Evolutionary conservation across 53 echinoderm and acorn worm species (phyloP), one percentile per base, ranked within the genome.

Genomic region (Stichopus horrens): DNA sequence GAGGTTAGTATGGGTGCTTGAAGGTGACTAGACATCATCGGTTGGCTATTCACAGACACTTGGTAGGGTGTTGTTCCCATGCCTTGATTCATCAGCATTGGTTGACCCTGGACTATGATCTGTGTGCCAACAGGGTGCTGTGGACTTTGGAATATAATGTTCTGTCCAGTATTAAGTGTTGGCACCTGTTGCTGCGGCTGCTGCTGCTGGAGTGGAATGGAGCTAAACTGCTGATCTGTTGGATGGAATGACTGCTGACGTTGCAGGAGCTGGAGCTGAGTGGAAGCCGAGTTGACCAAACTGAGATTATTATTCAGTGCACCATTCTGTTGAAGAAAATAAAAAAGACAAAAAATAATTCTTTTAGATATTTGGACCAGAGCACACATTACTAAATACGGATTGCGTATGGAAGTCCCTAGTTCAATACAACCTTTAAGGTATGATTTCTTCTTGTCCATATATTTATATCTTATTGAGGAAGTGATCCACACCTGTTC

Each of bases 191-290:
- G 88, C 77, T 93, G 93, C 13, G 77, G 22, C 66, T 92, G 86
- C 22, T 87, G 86, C 66, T 90, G 92, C 51, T 74, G 76, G 23
- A 57, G 66, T 37, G 73, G 91, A 67, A 65, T 73, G 23, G 74
- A 76, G 73, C 73, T 78, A 23, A 88, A 89, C 59, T 89, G 91
- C 86, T 86, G 92, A 60, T 94, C 76, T 74, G 88, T 92, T 76
- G 90, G 92, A 57, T 91, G 89, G 76, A 89, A 91, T 60, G 86
- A 92, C 59, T 93, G 90, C 10, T 88, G 88, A 37, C 89, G 89
- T 75, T 91, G 88, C 54, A 74, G 58, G 9, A 90, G 93, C 76
- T 92, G 94, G 16, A 88, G 90, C 65, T 88, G 90, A 6, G 58
- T 85, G 65, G 85, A 85, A 21, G 85, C 85, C 0, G 85, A 85